Percentiles rank a stretch among this genome's conserved stretches.
phyloP scores from a whole-genome alignment of 2,797 vertebrate genomes.

The Channallabes apus region DNA sequence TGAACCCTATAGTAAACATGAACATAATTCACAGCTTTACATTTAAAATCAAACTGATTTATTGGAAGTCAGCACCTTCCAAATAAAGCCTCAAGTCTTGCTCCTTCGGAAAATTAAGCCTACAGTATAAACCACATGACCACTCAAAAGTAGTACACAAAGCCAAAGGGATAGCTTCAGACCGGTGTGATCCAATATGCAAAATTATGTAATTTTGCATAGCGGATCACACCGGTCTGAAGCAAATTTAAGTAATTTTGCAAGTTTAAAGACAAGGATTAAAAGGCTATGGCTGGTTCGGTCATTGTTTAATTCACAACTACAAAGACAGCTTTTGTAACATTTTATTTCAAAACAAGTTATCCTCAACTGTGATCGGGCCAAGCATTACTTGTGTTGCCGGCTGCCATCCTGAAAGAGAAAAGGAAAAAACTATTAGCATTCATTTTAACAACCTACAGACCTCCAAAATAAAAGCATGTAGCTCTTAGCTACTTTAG shows the following conservation, averaged over 20 bases:
- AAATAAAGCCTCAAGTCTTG: background rate
- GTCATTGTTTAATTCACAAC: background rate
- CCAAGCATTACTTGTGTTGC: background rate
- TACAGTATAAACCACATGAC: background rate
- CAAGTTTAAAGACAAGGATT: background rate
- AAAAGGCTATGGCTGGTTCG: background rate
- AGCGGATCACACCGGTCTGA: no score
- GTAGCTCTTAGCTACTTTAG: no score
- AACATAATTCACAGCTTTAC: background rate
- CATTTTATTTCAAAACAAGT: background rate
- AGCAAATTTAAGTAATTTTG: no score
- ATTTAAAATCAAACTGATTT: background rate
- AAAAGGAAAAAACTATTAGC: no score
- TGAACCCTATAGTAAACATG: no score
- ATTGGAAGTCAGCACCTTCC: background rate
- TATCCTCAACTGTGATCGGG: constrained; percentile 22
- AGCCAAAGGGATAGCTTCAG: background rate
- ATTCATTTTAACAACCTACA: background rate
- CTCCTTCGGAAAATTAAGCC: background rate
- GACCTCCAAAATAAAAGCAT: no score
- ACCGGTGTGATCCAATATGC: background rate
- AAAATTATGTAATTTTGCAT: background rate
- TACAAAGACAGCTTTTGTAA: background rate
- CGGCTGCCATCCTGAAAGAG: background rate
- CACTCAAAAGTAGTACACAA: background rate